Percentiles rank a stretch among this genome's conserved stretches.
phyloP scores from a whole-genome alignment of 1,140 invertebrate species.

The Bombus picipes region DNA sequence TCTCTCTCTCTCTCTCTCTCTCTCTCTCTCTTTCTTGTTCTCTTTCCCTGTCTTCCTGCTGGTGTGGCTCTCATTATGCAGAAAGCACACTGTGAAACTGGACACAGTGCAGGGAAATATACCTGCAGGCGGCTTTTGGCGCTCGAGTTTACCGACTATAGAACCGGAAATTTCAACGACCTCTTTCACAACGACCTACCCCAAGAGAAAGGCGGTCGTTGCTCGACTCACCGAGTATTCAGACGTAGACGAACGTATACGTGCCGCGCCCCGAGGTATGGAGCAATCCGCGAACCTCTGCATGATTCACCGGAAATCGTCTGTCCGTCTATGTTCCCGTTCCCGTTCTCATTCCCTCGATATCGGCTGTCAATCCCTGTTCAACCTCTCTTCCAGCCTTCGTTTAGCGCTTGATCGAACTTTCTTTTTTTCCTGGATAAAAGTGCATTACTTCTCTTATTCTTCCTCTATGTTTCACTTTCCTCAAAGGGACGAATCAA shows the following conservation, averaged over 20 bases:
- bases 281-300: slow-evolving; percentile 5
- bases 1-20: background rate
- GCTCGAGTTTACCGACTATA: slow-evolving; percentile 47
- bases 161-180: slow-evolving; percentile 55
- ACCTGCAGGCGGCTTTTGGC: slow-evolving; percentile 39
- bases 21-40: background rate
- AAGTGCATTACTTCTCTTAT: background rate
- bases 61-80: slow-evolving; percentile 41
- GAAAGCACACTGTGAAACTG: slow-evolving; percentile 45
- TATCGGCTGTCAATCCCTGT: slow-evolving; percentile 17
- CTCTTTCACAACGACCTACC: slow-evolving; percentile 53
- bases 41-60: too few relatives aligned
- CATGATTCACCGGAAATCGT: slow-evolving; percentile 43
- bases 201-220: slow-evolving; percentile 49
- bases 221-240: slow-evolving; percentile 35
- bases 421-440: background rate
- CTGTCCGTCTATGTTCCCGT: background rate
- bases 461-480: background rate
- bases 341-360: background rate
- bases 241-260: slow-evolving; percentile 10
- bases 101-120: slow-evolving; percentile 43
- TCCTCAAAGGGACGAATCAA: too few relatives aligned
- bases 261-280: background rate
- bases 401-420: background rate
- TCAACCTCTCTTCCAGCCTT: background rate